Conservation (phyloP, 2,113 vertebrate genomes). For the Oryzias melastigma region DNA sequence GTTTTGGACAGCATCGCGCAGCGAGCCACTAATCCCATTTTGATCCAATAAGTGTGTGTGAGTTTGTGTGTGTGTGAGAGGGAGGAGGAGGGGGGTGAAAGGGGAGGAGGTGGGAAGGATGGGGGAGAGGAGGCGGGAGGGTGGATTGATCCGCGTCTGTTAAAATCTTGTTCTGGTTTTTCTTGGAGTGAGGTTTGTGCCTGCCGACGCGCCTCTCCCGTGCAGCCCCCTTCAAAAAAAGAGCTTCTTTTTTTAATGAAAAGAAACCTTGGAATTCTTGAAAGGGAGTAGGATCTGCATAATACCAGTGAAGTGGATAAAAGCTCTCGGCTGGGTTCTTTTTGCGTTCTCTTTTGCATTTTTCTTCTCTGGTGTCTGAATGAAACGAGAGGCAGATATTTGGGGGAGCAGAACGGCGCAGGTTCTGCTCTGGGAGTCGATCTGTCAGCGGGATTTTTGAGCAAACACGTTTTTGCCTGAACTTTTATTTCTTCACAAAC, state of each 20-base stretch:
- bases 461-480: conserved; percentile 63
- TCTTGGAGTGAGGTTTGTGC: conserved; percentile 78
- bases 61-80: conserved; percentile 41
- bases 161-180: conserved; percentile 80
- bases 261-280: conserved; percentile 61
- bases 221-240: conserved; percentile 65
- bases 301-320: conserved; percentile 64
- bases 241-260: conserved; percentile 48
- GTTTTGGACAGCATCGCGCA: conserved; percentile 61
- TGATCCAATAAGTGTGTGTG: conserved; percentile 71
- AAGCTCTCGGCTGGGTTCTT: conserved; percentile 52
- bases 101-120: conserved; percentile 26
- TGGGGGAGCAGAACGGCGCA: conserved; percentile 47
- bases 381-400: conserved; percentile 55
- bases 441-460: conserved; percentile 64
- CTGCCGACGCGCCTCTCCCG: conserved; percentile 74
- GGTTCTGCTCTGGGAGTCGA: conserved; percentile 53
- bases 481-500: conserved; percentile 64
- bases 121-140: conserved; percentile 34
- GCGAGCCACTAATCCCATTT: conserved; percentile 71
- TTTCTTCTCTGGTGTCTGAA: conserved; percentile 56
- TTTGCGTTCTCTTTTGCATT: conserved; percentile 51
- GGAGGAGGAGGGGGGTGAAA: conserved; percentile 11
- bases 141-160: conserved; percentile 81
- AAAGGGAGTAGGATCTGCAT: conserved; percentile 48